Percentiles rank a stretch among this genome's conserved stretches.
These are phyloP conservation scores for Gnatocerus cornutus DNA, from an alignment of 2,888 invertebrate genomes.

Conservation along the genomic window DNA sequence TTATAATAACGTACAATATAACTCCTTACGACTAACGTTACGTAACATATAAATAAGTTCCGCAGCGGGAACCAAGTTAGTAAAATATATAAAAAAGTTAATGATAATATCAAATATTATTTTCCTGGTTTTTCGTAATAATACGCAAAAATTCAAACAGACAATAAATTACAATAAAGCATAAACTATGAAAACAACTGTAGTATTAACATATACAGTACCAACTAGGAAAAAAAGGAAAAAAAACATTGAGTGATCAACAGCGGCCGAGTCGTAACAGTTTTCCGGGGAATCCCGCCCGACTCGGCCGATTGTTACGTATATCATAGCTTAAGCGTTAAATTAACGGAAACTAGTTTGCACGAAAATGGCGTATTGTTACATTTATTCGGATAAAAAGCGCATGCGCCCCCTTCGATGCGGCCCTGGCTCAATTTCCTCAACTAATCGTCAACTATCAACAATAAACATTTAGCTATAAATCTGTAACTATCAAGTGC, in stretches of 20 bases:
- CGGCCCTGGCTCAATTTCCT: slow-evolving; percentile 25
- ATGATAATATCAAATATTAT: slow-evolving; percentile 58
- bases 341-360: slow-evolving; percentile 35
- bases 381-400: slow-evolving; percentile 41
- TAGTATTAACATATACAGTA: slow-evolving; percentile 52
- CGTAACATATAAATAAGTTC: slow-evolving; percentile 48
- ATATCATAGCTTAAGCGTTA: slow-evolving; percentile 37
- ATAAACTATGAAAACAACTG: slow-evolving; percentile 52
- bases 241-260: slow-evolving; percentile 44
- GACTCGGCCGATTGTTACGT: slow-evolving; percentile 37
- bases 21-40: slow-evolving; percentile 45
- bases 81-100: slow-evolving; percentile 60
- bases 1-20: slow-evolving; percentile 57
- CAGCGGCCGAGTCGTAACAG: slow-evolving; percentile 15
- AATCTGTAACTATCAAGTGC: slow-evolving; percentile 51
- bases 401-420: slow-evolving; percentile 16
- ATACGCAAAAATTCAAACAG: slow-evolving; percentile 54
- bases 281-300: background rate
- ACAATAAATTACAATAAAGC: slow-evolving; percentile 53
- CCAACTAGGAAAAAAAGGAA: slow-evolving; percentile 42
- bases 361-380: slow-evolving; percentile 42
- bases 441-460: slow-evolving; percentile 48
- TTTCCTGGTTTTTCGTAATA: slow-evolving; percentile 47
- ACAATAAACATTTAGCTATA: slow-evolving; percentile 64
- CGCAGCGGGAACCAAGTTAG: slow-evolving; percentile 51